Percentiles rank a stretch among this genome's conserved stretches.
Evolutionary conservation across 2,113 vertebrate genomes (phyloP).

Genomic region (Oreochromis spilurus): DNA sequence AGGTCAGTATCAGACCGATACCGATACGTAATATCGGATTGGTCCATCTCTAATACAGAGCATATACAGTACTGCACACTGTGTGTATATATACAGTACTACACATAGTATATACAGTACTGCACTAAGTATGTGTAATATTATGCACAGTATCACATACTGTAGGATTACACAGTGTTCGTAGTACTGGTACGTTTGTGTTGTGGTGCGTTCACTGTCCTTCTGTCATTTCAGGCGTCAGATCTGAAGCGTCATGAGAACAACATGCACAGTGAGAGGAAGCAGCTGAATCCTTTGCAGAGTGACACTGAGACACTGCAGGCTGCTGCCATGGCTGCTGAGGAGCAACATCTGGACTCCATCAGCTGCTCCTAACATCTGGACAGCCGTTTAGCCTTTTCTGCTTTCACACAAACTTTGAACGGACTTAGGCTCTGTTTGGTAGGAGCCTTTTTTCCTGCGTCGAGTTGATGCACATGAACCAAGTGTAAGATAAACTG

Average conservation of each 20-base stretch:
- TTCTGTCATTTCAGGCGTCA: conserved; percentile 50
- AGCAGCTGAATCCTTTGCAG: conserved; percentile 54
- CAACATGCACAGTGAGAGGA: conserved; percentile 72
- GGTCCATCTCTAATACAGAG: too few relatives aligned
- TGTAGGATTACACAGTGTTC: not conserved
- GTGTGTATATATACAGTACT: not conserved
- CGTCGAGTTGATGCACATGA: not conserved
- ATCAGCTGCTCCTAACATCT: conserved; percentile 48
- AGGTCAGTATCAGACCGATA: too few relatives aligned
- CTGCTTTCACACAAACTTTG: not conserved
- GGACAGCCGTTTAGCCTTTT: not conserved
- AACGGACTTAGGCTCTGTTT: not conserved
- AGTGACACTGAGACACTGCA: conserved; percentile 62
- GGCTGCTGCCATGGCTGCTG: conserved; percentile 64
- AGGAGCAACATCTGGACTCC: conserved; percentile 60
- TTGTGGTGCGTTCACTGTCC: not conserved
- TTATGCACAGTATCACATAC: not conserved
- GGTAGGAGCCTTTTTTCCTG: not conserved
- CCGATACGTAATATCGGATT: too few relatives aligned
- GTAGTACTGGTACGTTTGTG: not conserved
- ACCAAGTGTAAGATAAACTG: not conserved
- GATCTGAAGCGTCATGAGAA: conserved; percentile 69
- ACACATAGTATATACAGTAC: not conserved
- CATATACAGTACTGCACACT: too few relatives aligned
- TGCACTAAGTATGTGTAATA: not conserved